Percentiles rank a stretch among this genome's conserved stretches.
phyloP scores from a whole-genome alignment of 92 coral and sea anemone genomes.

The Phenganax stokvisi region DNA sequence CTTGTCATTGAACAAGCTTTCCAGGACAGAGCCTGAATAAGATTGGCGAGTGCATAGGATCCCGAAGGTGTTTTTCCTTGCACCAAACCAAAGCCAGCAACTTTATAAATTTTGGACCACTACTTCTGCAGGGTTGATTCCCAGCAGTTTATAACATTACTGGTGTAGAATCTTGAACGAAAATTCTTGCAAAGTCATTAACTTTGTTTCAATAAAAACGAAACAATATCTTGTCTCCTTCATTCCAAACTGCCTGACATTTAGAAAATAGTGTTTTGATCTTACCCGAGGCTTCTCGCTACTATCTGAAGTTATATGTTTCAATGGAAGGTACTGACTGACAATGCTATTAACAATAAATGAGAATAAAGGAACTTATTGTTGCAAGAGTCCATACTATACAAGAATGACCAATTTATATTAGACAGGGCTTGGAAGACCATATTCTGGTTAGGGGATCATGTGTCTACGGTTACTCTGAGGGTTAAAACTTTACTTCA shows the following conservation, averaged over 20 bases:
- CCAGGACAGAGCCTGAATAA: background rate
- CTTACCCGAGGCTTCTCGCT: slow-evolving; percentile 33
- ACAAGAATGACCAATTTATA: slow-evolving; percentile 3
- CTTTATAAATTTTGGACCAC: slow-evolving; percentile 20
- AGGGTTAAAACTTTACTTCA: background rate
- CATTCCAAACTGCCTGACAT: background rate
- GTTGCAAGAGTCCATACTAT: background rate
- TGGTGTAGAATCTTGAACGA: background rate
- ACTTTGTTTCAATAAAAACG: slow-evolving; percentile 9
- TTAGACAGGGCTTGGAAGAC: background rate
- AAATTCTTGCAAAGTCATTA: background rate
- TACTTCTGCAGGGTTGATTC: slow-evolving; percentile 14
- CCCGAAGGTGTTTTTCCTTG: background rate
- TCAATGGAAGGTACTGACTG: background rate
- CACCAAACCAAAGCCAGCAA: slow-evolving; percentile 19
- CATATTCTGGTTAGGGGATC: background rate
- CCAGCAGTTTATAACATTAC: background rate
- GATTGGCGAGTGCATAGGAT: background rate
- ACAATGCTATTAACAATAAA: background rate
- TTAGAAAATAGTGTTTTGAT: background rate
- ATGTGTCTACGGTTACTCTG: background rate
- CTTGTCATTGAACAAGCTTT: background rate
- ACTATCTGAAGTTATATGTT: background rate
- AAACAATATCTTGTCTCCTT: background rate
- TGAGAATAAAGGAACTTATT: background rate